Conservation (phyloP, 2,113 vertebrate genomes). For the Collichthys lucidus region DNA sequence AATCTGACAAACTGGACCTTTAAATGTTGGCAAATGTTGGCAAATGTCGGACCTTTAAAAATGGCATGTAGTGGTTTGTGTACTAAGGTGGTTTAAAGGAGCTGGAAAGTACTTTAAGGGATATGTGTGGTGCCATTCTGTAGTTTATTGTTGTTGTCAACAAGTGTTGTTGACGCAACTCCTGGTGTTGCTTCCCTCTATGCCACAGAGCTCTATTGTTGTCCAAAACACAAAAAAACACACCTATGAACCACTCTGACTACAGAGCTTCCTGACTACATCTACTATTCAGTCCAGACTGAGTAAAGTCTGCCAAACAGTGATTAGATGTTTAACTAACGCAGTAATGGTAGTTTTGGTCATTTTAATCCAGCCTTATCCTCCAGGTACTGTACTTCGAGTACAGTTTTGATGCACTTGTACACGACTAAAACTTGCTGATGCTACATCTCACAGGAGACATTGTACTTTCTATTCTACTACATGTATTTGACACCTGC, state of each 20-base stretch:
- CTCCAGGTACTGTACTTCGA: not conserved
- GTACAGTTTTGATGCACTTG: not conserved
- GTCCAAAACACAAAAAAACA: not conserved
- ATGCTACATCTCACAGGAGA: not conserved
- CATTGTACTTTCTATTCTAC: not conserved
- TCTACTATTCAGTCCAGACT: not conserved
- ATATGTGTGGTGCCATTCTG: not conserved
- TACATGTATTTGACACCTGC: not conserved
- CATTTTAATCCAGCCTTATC: not conserved
- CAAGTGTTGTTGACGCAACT: not conserved
- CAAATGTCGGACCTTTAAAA: too few species aligned
- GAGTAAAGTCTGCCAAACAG: not conserved
- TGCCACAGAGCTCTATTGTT: conserved; percentile 5
- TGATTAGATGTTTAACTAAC: too few species aligned
- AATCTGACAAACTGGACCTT: not conserved
- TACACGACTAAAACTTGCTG: not conserved
- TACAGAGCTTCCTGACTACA: not conserved
- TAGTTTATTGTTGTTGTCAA: not conserved
- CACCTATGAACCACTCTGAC: not conserved
- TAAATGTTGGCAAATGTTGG: not conserved
- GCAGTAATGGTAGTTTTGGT: too few species aligned
- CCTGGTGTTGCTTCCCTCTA: not conserved
- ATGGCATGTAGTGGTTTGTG: not conserved
- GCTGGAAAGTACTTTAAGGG: not conserved
- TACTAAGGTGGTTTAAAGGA: not conserved